Evolutionary conservation across 2,888 invertebrate species (phyloP), one percentile per base, ranked within the genome.

Genomic region (Macrosoma leucophasiata): DNA sequence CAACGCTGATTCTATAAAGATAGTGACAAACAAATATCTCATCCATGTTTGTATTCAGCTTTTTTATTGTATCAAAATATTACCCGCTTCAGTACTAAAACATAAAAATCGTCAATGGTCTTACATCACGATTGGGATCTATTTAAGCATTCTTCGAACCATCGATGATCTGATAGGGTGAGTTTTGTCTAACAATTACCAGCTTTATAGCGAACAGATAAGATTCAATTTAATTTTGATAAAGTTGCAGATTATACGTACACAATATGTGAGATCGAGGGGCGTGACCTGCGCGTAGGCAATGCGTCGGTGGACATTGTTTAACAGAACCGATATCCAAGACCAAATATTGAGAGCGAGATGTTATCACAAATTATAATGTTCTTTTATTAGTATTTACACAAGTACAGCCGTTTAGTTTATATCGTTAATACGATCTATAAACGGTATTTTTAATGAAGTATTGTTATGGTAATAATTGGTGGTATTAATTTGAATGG

Each of bases 301-400:
- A 55, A 31, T 48, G 70, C 72, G 68, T 73, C 72, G 72, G 77
- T 77, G 77, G 77, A 79, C 81, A 81, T 72, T 73, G 77, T 76
- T 67, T 59, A 61, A 64, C 59, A 64, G 65, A 66, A 48, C 55
- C 54, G 73, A 74, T 71, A 70, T 60, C 62, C 58, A 57, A 61
- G 54, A 50, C 70, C 73, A 75, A 75, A 77, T 77, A 76, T 69
- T 64, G 62, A 65, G 58, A 59, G 50, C 51, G 57, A 69, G 78
- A 81, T 82, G 55, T 50, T 79, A 82, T 82, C 81, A 55, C 31
- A 65, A 72, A 76, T 81, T 79, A 79, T 81, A 77, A 81, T 71
- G 77, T 70, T 71, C 62, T 66, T 71, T 69, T 77, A 78, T 76
- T 74, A 72, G 66, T 79, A 74, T 79, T 79, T 78, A 79, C 77